These are phyloP conservation scores for Gymnarchus niloticus DNA, from an alignment of 2,113 vertebrate genomes.

Conservation along the genomic window DNA sequence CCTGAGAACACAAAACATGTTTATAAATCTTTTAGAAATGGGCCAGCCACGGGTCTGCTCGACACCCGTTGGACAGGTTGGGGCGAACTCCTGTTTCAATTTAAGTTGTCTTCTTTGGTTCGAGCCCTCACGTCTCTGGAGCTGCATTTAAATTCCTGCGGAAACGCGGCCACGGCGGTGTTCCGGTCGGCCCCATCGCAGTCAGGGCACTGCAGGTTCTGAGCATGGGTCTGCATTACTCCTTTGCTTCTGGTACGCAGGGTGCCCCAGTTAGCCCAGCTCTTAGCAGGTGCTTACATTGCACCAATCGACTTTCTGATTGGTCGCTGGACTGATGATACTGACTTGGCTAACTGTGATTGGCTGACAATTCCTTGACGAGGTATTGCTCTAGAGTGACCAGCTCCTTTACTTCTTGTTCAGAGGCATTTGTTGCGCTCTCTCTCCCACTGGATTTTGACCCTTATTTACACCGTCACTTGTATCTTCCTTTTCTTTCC, in stretches of 20 bases:
- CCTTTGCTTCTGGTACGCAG: not conserved
- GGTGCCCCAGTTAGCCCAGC: not conserved
- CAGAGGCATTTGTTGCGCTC: not conserved
- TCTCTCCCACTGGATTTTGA: not conserved
- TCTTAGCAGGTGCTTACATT: not conserved
- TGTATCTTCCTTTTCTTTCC: too few species aligned
- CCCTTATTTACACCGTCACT: not conserved
- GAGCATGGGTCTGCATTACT: too few species aligned
- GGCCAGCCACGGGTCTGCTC: not conserved
- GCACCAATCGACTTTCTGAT: not conserved
- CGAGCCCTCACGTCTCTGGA: too few species aligned
- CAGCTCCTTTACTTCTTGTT: not conserved
- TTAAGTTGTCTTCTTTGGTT: too few species aligned
- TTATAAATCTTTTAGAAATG: not conserved
- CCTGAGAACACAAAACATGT: not conserved
- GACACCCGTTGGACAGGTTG: not conserved
- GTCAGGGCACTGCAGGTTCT: too few species aligned
- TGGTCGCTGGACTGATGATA: not conserved
- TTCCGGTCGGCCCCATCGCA: too few species aligned
- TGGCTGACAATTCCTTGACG: not conserved
- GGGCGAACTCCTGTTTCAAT: not conserved
- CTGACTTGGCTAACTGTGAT: not conserved
- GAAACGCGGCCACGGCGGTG: too few species aligned
- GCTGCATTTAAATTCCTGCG: too few species aligned
- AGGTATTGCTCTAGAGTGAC: not conserved